Conservation (phyloP, 2,797 vertebrate genomes). For the Gadopsis marmoratus region DNA sequence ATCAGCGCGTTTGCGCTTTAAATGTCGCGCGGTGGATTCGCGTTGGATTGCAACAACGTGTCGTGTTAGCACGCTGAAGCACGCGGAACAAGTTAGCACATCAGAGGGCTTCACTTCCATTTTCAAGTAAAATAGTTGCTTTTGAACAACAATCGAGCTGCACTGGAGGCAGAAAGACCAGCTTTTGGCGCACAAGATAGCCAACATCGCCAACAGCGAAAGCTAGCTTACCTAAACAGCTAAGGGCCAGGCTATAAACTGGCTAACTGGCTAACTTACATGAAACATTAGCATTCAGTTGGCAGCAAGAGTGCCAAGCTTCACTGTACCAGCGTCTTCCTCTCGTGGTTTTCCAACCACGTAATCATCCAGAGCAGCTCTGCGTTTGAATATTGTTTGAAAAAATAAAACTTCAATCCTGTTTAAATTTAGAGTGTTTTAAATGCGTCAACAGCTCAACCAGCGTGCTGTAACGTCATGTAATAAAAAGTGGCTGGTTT, state of each 20-base stretch:
- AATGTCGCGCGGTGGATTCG: background rate
- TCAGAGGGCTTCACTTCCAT: background rate
- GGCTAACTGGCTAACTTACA: background rate
- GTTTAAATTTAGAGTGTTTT: background rate
- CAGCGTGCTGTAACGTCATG: background rate
- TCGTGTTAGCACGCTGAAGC: slow-evolving; percentile 13
- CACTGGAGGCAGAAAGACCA: background rate
- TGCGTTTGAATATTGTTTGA: background rate
- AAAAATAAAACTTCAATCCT: slow-evolving; percentile 4
- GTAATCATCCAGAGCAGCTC: background rate
- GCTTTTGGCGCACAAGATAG: background rate
- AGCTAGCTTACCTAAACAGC: background rate
- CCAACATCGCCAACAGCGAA: background rate
- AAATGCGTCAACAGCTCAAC: background rate
- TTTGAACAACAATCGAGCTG: background rate
- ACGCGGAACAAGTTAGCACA: background rate
- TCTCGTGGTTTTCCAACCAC: background rate
- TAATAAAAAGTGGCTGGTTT: background rate
- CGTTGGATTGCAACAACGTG: background rate
- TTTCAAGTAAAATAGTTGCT: background rate
- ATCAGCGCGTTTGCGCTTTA: slow-evolving; percentile 24
- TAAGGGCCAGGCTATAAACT: background rate
- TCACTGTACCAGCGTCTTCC: background rate
- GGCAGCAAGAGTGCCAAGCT: no score
- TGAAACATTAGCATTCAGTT: background rate